A percentile compares a stretch with the other conserved stretches of the same genome.
Evolutionary conservation across 2,888 invertebrate species (phyloP).

Genomic region (Agrochola lychnidis): DNA sequence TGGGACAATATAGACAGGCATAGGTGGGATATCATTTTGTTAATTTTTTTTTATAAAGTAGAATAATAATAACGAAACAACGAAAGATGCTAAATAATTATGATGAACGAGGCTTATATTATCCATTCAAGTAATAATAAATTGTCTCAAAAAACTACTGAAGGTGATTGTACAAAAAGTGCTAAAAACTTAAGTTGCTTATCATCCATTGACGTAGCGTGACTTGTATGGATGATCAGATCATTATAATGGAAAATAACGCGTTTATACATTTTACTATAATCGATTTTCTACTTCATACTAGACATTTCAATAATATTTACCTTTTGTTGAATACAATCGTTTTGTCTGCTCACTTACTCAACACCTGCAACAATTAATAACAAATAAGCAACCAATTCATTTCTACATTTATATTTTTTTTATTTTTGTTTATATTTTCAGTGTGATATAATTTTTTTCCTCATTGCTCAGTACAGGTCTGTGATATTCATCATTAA

Average conservation of each 20-base stretch:
- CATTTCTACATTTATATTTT: not conserved
- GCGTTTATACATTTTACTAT: not conserved
- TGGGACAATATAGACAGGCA: too few relatives aligned
- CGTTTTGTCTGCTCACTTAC: not conserved
- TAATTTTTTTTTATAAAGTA: too few relatives aligned
- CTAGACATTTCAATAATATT: conserved; percentile 16
- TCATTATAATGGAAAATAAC: not conserved
- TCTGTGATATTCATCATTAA: conserved; percentile 79
- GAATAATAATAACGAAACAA: not conserved
- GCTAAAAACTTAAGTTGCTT: not conserved
- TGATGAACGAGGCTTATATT: not conserved
- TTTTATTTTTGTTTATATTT: not conserved
- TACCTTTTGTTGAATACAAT: conserved; percentile 28
- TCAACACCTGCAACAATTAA: conserved; percentile 33
- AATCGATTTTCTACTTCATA: not conserved
- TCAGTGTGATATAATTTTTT: conserved; percentile 62
- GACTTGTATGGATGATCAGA: not conserved
- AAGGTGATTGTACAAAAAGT: not conserved
- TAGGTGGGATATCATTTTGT: too few relatives aligned
- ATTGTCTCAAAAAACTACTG: not conserved
- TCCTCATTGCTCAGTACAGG: conserved; percentile 85
- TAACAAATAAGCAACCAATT: not conserved
- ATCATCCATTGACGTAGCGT: conserved; percentile 5
- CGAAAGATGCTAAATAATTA: not conserved
- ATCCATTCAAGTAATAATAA: not conserved